Conservation (phyloP, 2,113 vertebrate species). For the Ceuthmochares aereus region DNA sequence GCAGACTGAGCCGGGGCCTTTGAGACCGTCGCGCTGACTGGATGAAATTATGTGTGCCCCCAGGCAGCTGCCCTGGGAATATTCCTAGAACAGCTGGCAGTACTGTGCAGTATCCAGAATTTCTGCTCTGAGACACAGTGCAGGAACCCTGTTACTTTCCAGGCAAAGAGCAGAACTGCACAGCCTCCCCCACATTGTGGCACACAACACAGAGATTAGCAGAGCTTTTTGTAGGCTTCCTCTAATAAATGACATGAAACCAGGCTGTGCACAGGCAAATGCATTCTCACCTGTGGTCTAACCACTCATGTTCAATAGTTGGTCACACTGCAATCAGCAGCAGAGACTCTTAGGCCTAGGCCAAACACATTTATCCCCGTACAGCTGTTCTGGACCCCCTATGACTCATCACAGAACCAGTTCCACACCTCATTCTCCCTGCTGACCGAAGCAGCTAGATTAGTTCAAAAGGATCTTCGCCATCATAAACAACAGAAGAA, state of each 20-base stretch:
- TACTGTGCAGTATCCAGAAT: neutral
- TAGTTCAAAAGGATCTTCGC: neutral
- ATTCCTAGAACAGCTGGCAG: neutral
- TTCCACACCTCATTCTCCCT: conserved; percentile 13
- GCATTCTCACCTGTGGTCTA: neutral
- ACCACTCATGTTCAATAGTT: neutral
- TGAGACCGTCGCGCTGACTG: neutral
- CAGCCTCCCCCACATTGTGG: neutral
- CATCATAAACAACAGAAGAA: neutral
- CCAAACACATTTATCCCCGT: neutral
- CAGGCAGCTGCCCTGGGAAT: neutral
- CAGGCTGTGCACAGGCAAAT: neutral
- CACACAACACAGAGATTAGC: neutral
- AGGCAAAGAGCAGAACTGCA: neutral
- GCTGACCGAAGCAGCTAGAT: neutral
- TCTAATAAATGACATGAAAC: neutral
- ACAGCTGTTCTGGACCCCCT: neutral
- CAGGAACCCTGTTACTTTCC: neutral
- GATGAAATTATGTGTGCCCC: neutral
- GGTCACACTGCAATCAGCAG: neutral
- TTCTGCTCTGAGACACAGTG: neutral
- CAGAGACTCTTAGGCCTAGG: neutral
- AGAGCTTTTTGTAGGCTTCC: conserved; percentile 8
- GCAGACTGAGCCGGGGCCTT: neutral
- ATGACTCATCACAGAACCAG: neutral